Conservation (phyloP, 2,113 vertebrate genomes). For the Brachionichthys hirsutus region DNA sequence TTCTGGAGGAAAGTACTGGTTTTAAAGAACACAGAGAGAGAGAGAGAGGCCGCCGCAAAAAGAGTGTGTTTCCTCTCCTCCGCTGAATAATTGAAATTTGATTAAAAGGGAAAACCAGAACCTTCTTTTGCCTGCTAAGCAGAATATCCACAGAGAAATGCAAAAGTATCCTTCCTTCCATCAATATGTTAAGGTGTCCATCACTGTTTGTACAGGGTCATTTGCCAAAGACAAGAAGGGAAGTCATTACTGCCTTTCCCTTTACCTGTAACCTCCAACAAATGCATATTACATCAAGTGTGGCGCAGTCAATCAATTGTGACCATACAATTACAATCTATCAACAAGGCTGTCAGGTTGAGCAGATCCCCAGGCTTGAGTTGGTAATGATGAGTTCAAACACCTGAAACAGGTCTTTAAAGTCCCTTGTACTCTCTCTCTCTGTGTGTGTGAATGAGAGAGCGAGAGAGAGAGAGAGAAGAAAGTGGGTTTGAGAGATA, state of each 20-base stretch:
- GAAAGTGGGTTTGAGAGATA: slow-evolving; percentile 14
- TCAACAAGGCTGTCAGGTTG: slow-evolving; percentile 72
- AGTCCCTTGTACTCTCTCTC: slow-evolving; percentile 42
- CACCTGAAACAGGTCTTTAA: slow-evolving; percentile 72
- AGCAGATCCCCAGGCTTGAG: slow-evolving; percentile 71
- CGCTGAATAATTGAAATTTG: slow-evolving; percentile 77
- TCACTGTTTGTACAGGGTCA: slow-evolving; percentile 66
- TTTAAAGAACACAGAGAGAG: slow-evolving; percentile 69
- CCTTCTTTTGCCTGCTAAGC: slow-evolving; percentile 69
- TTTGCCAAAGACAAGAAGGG: slow-evolving; percentile 71
- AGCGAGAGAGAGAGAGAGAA: not conserved
- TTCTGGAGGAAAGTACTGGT: slow-evolving; percentile 70
- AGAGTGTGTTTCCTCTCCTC: slow-evolving; percentile 61
- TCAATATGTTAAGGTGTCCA: slow-evolving; percentile 63
- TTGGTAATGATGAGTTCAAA: slow-evolving; percentile 78
- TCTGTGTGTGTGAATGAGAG: slow-evolving; percentile 10
- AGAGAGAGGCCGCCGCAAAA: slow-evolving; percentile 57
- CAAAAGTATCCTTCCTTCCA: slow-evolving; percentile 57
- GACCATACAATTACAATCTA: slow-evolving; percentile 71
- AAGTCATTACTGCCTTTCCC: slow-evolving; percentile 64
- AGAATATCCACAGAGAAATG: slow-evolving; percentile 68
- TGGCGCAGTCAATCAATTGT: slow-evolving; percentile 69
- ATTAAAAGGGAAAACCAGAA: slow-evolving; percentile 74
- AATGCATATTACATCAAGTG: slow-evolving; percentile 70
- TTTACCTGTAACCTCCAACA: slow-evolving; percentile 74